phyloP scores from a whole-genome alignment of 1,140 invertebrate species.

The Formica selysi region DNA sequence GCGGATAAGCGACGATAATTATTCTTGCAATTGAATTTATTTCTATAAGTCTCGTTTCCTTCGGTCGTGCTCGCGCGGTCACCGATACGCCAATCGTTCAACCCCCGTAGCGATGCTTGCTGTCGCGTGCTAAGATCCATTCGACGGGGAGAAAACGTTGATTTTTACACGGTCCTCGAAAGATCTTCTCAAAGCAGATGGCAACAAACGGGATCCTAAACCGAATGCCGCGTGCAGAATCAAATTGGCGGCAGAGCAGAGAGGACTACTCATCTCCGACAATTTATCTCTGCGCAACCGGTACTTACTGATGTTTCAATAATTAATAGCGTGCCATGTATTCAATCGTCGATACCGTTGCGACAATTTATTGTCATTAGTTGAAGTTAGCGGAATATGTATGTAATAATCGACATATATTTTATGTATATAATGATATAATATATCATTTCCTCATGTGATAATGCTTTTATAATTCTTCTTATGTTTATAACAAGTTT shows the following conservation, averaged over 20 bases:
- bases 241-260: background rate
- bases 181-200: background rate
- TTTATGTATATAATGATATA: background rate
- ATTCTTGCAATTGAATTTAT: constrained; percentile 83
- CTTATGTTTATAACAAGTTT: background rate
- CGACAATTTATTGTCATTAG: constrained; percentile 70
- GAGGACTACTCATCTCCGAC: constrained; percentile 69
- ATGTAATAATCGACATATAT: constrained; percentile 37
- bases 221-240: background rate
- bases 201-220: constrained; percentile 15
- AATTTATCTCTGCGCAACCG: constrained; percentile 66
- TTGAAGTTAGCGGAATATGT: constrained; percentile 28
- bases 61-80: constrained; percentile 30
- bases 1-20: constrained; percentile 81
- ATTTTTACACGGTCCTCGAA: constrained; percentile 22
- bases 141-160: background rate
- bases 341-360: constrained; percentile 70
- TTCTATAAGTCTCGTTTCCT: constrained; percentile 75
- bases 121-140: constrained; percentile 65
- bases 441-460: background rate
- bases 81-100: constrained; percentile 65
- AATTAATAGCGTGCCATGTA: constrained; percentile 65
- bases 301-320: constrained; percentile 64
- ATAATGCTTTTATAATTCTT: constrained; percentile 25
- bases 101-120: constrained; percentile 65